Base-by-base conservation (phyloP, 1,140 invertebrate species). In the Antheraea mylitta region DNA sequence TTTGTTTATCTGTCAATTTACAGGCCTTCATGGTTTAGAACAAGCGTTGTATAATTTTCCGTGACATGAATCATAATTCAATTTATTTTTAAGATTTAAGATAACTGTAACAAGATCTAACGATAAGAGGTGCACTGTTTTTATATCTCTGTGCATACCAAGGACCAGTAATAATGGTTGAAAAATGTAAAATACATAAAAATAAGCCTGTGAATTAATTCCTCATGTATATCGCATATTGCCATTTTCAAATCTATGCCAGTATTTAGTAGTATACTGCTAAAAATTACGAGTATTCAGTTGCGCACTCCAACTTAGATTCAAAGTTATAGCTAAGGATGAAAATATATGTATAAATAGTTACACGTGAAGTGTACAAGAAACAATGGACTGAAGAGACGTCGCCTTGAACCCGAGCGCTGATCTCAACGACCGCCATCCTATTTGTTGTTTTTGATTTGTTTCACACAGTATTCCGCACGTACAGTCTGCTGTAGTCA, bases 381-480 rank as follows among this genome's bases (percentile, higher is more conserved):
- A 30, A 66, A 66, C 65, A 66, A 66, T 38, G 53, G 48, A 37
- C 37, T n/a, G 18, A 18, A 13, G 38, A 8, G 38, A 42, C 38
- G 45, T 66, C 64, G 48, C 68, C 68, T 70, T 70, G 68, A 70
- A 70, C 68, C 63, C 36, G 61, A 18, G 18, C 48, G 67, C 67
- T 45, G 36, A 30, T 37, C 18, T 36, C 22, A 38, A 30, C 16
- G 53, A 30, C 18, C 45, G 48, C 36, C 42, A 9, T 13, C 58
- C 7, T 70, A 42, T 70, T 70, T 70, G 58, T 70, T 70, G 63
- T 70, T 70, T 65, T 65, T 70, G 63, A 38, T 18, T 58, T 22
- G 58, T n/a, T 70, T 65, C 68, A 65, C 68, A 65, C 53, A 37
- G 61, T 60, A 59, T 62, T 45, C 68, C 53, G n/a, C 19, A 16